These are phyloP conservation scores for Zootermopsis nevadensis DNA, from an alignment of 2,888 invertebrate genomes.

Conservation along the genomic window DNA sequence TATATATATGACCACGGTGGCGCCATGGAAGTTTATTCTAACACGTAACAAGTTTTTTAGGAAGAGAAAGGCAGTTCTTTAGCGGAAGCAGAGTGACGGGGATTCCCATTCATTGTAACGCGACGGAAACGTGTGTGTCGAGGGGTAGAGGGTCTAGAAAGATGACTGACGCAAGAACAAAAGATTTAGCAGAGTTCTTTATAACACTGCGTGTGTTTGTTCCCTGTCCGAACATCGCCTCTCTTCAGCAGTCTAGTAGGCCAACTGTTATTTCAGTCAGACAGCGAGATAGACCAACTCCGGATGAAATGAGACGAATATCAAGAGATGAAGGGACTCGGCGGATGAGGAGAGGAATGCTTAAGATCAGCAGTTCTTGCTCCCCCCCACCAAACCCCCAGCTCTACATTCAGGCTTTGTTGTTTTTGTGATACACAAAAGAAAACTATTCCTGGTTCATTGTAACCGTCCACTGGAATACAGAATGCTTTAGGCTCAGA, in stretches of 20 bases:
- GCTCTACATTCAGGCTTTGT: constrained; percentile 1
- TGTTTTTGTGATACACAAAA: background rate
- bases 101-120: constrained; percentile 51
- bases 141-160: constrained; percentile 15
- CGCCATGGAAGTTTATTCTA: constrained; percentile 48
- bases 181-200: constrained; percentile 44
- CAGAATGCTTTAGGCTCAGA: background rate
- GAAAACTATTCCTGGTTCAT: background rate
- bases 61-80: constrained; percentile 44
- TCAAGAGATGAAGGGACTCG: constrained; percentile 17
- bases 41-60: constrained; percentile 47
- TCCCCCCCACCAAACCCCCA: too few relatives aligned
- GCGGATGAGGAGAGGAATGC: background rate
- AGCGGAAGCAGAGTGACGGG: constrained; percentile 48
- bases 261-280: constrained; percentile 25
- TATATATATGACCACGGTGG: constrained; percentile 46
- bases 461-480: background rate
- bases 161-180: constrained; percentile 51
- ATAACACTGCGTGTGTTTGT: constrained; percentile 42
- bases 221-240: background rate
- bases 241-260: background rate
- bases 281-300: constrained; percentile 17
- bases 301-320: constrained; percentile 13
- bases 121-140: constrained; percentile 47
- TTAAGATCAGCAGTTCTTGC: background rate